Evolutionary conservation across 2,888 invertebrate species (phyloP), one percentile per base, ranked within the genome.

Genomic region (Nesidiocoris tenuis): DNA sequence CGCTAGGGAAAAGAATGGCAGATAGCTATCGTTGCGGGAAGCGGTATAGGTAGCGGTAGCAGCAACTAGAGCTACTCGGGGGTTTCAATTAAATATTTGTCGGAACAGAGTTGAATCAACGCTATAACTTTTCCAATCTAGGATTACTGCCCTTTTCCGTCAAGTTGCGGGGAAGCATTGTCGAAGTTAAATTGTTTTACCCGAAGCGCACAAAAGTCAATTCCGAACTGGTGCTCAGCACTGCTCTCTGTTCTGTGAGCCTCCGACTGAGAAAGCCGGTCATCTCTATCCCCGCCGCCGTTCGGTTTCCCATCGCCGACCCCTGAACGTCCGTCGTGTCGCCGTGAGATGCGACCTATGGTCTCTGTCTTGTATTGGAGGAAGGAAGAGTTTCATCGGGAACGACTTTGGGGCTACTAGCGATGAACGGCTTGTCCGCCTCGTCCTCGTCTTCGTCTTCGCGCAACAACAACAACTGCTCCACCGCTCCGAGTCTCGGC

Each of bases 111-210:
- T 59, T 22, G 68, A 68, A 68, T 68, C 56, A 68, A 59, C 56
- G 68, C 68, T 68, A 68, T 68, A 68, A 68, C 68, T 68, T 68
- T 68, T 68, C 68, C 68, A 68, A 68, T 68, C 68, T 68, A 68
- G 68, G 68, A 68, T 68, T 68, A 68, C 19, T 25, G 68, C 68
- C 68, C 39, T 39, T 68, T 59, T 39, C 68, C 56, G 68, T 68
- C 68, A 68, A 68, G 68, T 68, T 68, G 68, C 21, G 68, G 57
- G 22, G 22, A 23, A 68, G 68, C 68, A 68, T 68, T 68, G 68
- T 68, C 68, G 56, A 68, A 68, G 68, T 68, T 68, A 68, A 68
- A 68, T 68, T 68, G 68, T 68, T 68, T 68, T 68, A 68, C 56
- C 68, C 68, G 57, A 39, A 39, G 39, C 68, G 59, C 68, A 68